phyloP scores from a whole-genome alignment of 2,113 vertebrate genomes.

The Dermatemys mawii region DNA sequence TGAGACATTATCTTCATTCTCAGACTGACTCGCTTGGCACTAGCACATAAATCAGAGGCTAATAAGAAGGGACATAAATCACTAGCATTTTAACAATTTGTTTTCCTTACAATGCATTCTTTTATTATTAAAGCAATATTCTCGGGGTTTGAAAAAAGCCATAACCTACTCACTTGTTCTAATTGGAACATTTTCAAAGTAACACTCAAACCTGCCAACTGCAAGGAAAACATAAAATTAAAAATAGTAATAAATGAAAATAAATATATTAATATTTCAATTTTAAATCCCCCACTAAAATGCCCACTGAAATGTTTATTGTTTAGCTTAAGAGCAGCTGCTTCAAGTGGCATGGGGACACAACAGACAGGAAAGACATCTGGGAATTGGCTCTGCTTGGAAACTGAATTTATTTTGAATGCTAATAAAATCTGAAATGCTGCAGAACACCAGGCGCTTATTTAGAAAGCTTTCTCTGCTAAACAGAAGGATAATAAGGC shows the following conservation, averaged over 20 bases:
- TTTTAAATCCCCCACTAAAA: slow-evolving; percentile 9
- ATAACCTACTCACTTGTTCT: not conserved
- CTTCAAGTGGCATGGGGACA: not conserved
- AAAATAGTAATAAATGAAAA: not conserved
- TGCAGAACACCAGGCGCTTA: not conserved
- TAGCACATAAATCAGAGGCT: not conserved
- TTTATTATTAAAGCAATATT: not conserved
- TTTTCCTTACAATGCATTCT: not conserved
- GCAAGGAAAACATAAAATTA: not conserved
- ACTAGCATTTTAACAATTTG: not conserved
- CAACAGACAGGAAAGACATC: not conserved
- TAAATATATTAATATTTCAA: not conserved
- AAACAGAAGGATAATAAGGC: not conserved
- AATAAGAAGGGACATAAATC: not conserved
- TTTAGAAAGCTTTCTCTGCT: slow-evolving; percentile 4
- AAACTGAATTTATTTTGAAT: not conserved
- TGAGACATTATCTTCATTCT: not conserved
- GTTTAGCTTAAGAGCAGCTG: not conserved
- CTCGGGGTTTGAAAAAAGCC: not conserved
- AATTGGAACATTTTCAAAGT: not conserved
- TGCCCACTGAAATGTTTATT: not conserved
- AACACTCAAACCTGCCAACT: not conserved
- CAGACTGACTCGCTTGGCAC: not conserved
- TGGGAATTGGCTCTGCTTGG: not conserved
- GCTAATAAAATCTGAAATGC: not conserved